Evolutionary conservation across 64 coral and sea anemone species (phyloP).

Genomic region (Trachythela sp.): DNA sequence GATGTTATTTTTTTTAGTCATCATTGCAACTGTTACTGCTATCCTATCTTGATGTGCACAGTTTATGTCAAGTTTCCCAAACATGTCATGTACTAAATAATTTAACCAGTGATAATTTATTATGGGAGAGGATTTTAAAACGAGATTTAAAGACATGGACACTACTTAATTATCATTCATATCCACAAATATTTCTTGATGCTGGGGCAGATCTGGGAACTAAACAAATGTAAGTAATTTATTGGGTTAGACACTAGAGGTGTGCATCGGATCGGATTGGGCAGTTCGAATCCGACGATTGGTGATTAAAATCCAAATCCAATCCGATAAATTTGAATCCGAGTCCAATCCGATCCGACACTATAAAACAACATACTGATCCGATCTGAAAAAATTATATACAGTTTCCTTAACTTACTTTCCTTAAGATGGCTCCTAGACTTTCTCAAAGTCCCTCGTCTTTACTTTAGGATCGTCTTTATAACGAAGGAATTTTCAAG

Average conservation of each 20-base stretch:
- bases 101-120: slow-evolving; percentile 65
- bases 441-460: no score
- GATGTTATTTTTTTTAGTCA: not conserved
- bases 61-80: slow-evolving; percentile 63
- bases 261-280: not conserved
- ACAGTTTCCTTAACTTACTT: no score
- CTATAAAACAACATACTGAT: no score
- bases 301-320: no score
- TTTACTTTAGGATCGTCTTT: no score
- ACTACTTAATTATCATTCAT: slow-evolving; percentile 60
- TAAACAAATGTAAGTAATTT: slow-evolving; percentile 74
- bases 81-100: slow-evolving; percentile 73
- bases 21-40: slow-evolving; percentile 70
- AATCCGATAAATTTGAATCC: no score
- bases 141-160: slow-evolving; percentile 65
- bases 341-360: no score
- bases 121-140: slow-evolving; percentile 70
- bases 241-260: not conserved
- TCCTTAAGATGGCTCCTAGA: no score
- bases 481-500: no score
- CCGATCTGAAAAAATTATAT: no score
- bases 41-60: slow-evolving; percentile 75
- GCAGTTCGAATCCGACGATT: no score
- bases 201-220: slow-evolving; percentile 68
- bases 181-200: slow-evolving; percentile 77